phyloP scores from a whole-genome alignment of 2,797 vertebrate species.

The Myripristis jacobus region DNA sequence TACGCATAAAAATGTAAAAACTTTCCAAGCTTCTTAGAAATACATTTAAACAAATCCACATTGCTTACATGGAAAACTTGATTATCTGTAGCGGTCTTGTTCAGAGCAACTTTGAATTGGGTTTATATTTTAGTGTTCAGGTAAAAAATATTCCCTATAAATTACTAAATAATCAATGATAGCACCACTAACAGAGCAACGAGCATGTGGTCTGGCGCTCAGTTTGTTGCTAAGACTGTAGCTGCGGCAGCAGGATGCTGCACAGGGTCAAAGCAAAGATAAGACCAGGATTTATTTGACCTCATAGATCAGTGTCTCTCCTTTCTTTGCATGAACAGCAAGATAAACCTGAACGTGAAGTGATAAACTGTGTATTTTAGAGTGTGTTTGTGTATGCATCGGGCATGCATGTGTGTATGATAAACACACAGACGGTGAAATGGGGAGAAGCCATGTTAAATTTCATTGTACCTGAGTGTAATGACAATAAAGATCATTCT shows the following conservation, averaged over 20 bases:
- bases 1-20: too few species aligned
- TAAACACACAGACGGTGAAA: too few species aligned
- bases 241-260: conserved; percentile 23
- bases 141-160: not conserved
- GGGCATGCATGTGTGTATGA: not conserved
- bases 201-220: not conserved
- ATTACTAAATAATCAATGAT: not conserved
- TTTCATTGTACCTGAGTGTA: too few species aligned
- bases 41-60: too few species aligned
- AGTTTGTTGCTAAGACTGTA: not conserved
- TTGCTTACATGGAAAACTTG: too few species aligned
- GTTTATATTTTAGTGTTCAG: not conserved
- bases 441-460: too few species aligned
- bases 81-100: too few species aligned
- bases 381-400: conserved; percentile 2
- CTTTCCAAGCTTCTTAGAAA: too few species aligned
- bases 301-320: conserved; percentile 29
- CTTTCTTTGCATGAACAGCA: conserved; percentile 48
- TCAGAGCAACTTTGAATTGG: not conserved
- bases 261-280: conserved; percentile 39
- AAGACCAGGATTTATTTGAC: conserved; percentile 55
- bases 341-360: conserved; percentile 41
- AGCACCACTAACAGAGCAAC: not conserved
- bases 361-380: conserved; percentile 19
- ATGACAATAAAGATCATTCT: too few species aligned